Conservation (phyloP, 2,797 vertebrate genomes). For the Aphelocoma californica region DNA sequence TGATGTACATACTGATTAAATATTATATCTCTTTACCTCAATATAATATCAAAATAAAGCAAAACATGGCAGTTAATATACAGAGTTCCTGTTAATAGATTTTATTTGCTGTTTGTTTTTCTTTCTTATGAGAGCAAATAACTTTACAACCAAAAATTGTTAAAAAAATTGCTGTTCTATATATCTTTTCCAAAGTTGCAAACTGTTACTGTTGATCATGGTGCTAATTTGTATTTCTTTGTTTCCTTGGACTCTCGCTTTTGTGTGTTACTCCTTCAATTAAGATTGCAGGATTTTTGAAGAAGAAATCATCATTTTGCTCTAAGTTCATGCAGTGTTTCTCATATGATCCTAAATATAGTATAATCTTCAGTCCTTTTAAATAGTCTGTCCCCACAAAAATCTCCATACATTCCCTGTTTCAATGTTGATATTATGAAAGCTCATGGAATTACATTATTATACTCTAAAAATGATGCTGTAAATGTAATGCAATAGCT, state of each 20-base stretch:
- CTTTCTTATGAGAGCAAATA: neutral
- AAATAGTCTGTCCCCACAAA: neutral
- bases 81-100: neutral
- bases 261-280: neutral
- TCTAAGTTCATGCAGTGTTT: neutral
- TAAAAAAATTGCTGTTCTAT: neutral
- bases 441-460: neutral
- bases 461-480: neutral
- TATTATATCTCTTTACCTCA: neutral
- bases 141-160: neutral
- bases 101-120: neutral
- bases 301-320: neutral
- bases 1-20: neutral
- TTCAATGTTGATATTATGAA: neutral
- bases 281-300: neutral
- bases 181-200: neutral
- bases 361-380: neutral
- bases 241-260: rapidly evolving
- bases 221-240: neutral
- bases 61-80: neutral
- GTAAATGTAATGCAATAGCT: neutral
- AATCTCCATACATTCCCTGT: neutral
- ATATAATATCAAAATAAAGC: neutral
- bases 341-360: neutral
- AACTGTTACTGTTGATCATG: neutral